phyloP scores from a whole-genome alignment of 2,113 vertebrate genomes.

The Pleuronectes platessa region DNA sequence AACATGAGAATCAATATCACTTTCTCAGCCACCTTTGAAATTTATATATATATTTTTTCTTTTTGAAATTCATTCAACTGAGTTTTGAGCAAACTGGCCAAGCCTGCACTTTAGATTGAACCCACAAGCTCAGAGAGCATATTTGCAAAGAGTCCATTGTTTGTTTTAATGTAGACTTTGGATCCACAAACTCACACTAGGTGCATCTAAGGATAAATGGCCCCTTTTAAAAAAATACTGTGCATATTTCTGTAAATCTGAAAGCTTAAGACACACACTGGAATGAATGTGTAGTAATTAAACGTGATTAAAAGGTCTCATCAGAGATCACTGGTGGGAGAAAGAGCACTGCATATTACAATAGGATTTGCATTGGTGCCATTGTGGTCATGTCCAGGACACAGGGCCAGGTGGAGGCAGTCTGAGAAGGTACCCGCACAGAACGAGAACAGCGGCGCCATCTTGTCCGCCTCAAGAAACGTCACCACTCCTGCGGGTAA shows the following conservation, averaged over 20 bases:
- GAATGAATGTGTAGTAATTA: neutral
- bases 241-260: neutral
- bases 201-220: constrained; percentile 35
- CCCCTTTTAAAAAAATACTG: neutral
- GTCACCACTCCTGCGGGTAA: constrained; percentile 84
- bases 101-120: neutral
- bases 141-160: constrained; percentile 61
- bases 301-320: neutral
- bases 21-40: neutral
- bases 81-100: neutral
- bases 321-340: constrained; percentile 51
- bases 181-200: constrained; percentile 27
- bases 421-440: constrained; percentile 80
- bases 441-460: constrained; percentile 86
- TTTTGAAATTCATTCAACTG: neutral
- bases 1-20: neutral
- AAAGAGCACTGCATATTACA: constrained; percentile 70
- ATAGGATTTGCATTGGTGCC: constrained; percentile 78
- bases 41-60: neutral
- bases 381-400: constrained; percentile 81
- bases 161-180: constrained; percentile 75
- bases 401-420: constrained; percentile 77
- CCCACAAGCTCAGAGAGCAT: constrained; percentile 60
- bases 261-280: neutral
- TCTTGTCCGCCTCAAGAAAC: constrained; percentile 85